Conservation (phyloP, 2,113 vertebrate species). For the Crotophaga sulcirostris region DNA sequence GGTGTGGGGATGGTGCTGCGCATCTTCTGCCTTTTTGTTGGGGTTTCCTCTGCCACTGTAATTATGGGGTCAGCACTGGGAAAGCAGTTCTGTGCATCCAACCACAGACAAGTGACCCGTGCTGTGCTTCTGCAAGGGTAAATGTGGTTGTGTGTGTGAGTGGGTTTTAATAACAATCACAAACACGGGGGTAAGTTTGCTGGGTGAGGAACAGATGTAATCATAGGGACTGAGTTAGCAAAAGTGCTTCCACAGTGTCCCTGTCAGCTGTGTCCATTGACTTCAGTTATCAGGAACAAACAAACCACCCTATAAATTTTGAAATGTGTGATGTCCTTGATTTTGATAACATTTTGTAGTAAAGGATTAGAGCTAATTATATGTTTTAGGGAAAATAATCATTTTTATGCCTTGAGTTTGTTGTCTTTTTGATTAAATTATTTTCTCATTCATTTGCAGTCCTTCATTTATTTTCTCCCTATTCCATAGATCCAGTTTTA, state of each 20-base stretch:
- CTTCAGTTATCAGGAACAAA: accelerated
- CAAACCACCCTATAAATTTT: not conserved
- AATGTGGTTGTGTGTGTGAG: accelerated
- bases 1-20: accelerated
- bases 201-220: accelerated
- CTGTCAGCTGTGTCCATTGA: accelerated
- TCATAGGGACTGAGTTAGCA: accelerated
- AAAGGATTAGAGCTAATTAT: not conserved
- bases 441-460: not conserved
- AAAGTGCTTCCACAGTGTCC: not conserved
- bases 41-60: accelerated
- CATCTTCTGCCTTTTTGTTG: accelerated
- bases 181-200: accelerated
- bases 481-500: not conserved
- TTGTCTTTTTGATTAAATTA: not conserved
- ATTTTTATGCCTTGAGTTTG: not conserved
- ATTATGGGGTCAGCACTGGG: accelerated
- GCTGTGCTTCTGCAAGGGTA: accelerated
- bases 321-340: not conserved
- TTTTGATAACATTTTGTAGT: not conserved
- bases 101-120: accelerated
- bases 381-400: not conserved
- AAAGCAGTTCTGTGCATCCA: accelerated
- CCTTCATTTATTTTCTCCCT: not conserved
- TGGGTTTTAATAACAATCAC: accelerated